These are phyloP conservation scores for Tolmerus cingulatus DNA, from an alignment of 2,888 invertebrate species.

Conservation along the genomic window DNA sequence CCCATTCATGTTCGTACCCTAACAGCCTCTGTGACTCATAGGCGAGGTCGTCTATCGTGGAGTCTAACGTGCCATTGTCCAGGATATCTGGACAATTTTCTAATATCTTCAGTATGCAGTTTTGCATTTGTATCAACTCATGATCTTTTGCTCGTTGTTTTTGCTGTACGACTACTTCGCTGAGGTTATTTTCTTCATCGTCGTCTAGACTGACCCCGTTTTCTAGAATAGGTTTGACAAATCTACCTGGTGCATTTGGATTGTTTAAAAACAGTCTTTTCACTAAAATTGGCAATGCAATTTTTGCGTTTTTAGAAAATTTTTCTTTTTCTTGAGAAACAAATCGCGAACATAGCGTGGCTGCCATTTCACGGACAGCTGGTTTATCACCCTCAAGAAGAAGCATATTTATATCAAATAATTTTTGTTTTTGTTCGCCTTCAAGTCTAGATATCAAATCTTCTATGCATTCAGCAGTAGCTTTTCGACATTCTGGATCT, in stretches of 20 bases:
- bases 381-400: constrained; percentile 76
- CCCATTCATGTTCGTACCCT: constrained; percentile 87
- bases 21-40: constrained; percentile 76
- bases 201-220: constrained; percentile 57
- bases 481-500: constrained; percentile 76
- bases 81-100: constrained; percentile 70
- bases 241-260: constrained; percentile 66
- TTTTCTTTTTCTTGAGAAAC: constrained; percentile 76
- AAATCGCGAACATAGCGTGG: constrained; percentile 81
- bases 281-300: constrained; percentile 68
- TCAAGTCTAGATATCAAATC: constrained; percentile 71
- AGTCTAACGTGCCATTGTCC: constrained; percentile 58
- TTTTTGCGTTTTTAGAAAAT: constrained; percentile 72
- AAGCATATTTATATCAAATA: constrained; percentile 74
- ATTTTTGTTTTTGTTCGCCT: constrained; percentile 68
- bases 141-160: constrained; percentile 75
- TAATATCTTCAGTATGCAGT: constrained; percentile 74
- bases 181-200: constrained; percentile 32
- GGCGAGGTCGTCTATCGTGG: constrained; percentile 67
- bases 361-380: constrained; percentile 76
- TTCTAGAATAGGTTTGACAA: constrained; percentile 64
- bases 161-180: constrained; percentile 62
- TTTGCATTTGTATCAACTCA: constrained; percentile 77
- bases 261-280: constrained; percentile 66
- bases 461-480: constrained; percentile 76